A percentile compares a stretch with the other conserved stretches of the same genome.
Evolutionary conservation across 2,797 vertebrate genomes (phyloP).

Genomic region (Morus bassanus): DNA sequence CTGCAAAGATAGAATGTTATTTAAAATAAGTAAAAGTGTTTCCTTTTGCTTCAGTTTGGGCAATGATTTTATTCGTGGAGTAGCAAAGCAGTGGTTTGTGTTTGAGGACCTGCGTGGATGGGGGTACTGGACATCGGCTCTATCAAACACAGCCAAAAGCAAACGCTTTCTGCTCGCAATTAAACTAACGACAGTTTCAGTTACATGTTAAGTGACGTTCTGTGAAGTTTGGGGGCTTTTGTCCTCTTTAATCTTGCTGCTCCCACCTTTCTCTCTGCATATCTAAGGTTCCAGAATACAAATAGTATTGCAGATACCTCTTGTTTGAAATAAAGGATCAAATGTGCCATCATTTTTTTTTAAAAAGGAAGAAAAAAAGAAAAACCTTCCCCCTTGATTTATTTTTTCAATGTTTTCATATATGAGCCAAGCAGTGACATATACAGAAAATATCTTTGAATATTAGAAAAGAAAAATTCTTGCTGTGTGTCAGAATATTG

Average conservation of each 20-base stretch:
- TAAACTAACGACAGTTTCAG: not conserved
- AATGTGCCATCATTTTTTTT: conserved; percentile 77
- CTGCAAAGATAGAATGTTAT: not conserved
- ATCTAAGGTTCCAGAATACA: conserved; percentile 71
- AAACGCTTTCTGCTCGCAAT: not conserved
- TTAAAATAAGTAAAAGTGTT: not conserved
- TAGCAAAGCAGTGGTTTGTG: not conserved
- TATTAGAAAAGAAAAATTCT: conserved; percentile 83
- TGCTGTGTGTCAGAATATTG: conserved; percentile 95
- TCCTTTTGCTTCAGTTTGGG: not conserved
- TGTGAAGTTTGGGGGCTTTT: not conserved
- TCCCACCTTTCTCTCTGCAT: conserved; percentile 33
- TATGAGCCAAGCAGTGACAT: conserved; percentile 88
- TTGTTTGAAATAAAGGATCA: conserved; percentile 77
- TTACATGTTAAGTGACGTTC: not conserved
- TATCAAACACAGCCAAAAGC: not conserved
- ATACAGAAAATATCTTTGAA: conserved; percentile 87
- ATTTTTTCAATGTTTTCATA: conserved; percentile 86
- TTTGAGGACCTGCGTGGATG: not conserved
- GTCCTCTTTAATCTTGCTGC: not conserved
- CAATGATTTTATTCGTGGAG: not conserved
- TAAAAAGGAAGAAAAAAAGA: not conserved
- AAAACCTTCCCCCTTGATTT: not conserved
- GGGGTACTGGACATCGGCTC: not conserved
- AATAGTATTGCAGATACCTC: conserved; percentile 70